phyloP scores from a whole-genome alignment of 2,888 invertebrate genomes.

The Galeruca laticollis region DNA sequence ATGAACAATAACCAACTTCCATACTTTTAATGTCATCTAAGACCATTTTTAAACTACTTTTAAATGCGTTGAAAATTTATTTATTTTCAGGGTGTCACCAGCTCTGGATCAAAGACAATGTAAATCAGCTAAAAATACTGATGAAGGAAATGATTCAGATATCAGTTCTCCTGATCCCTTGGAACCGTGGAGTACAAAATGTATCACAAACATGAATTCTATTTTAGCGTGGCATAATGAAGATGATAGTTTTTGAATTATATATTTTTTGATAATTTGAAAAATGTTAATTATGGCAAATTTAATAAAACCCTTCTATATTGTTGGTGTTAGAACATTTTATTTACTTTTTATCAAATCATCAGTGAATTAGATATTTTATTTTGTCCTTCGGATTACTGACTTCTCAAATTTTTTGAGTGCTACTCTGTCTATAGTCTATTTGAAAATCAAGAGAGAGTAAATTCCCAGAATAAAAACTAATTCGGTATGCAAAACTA shows the following conservation, averaged over 20 bases:
- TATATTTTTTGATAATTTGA: background rate
- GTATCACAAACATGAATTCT: conserved; percentile 78
- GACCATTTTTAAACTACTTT: background rate
- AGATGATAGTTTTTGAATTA: conserved; percentile 67
- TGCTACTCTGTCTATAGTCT: too few species aligned
- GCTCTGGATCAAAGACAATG: conserved; percentile 62
- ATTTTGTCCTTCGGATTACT: too few species aligned
- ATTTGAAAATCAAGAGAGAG: too few species aligned
- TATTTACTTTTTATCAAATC: too few species aligned
- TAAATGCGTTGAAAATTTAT: background rate
- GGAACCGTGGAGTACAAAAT: conserved; percentile 80
- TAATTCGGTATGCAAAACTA: too few species aligned
- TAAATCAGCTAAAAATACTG: conserved; percentile 63
- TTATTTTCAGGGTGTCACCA: conserved; percentile 67
- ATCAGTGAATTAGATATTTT: too few species aligned
- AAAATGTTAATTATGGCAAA: background rate
- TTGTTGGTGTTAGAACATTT: too few species aligned
- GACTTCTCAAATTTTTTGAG: too few species aligned
- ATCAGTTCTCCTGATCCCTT: conserved; percentile 72
- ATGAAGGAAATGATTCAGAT: conserved; percentile 52
- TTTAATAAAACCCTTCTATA: too few species aligned
- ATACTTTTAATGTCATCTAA: too few species aligned
- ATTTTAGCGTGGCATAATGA: conserved; percentile 75
- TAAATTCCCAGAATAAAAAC: too few species aligned
- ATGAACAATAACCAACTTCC: too few species aligned